Base-by-base conservation (phyloP, 1,140 invertebrate genomes). In the Pomacea maculata region DNA sequence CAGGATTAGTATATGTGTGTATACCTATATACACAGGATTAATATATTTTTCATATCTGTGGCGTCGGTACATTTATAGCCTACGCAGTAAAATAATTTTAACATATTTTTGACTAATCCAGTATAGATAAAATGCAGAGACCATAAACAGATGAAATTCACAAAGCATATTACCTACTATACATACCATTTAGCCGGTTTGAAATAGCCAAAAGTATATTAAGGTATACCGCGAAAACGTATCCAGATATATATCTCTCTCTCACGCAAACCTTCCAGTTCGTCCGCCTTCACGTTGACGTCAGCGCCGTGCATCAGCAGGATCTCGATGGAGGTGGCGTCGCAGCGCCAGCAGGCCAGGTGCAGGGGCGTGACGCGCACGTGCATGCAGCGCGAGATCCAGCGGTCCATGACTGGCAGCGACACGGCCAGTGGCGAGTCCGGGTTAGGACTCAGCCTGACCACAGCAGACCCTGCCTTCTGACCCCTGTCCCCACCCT, bases 331-430 rank as follows among this genome's bases (percentile, higher is more conserved):
- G 64, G 74, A 70, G 54, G 8, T 54, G 52, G 67, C 52, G 73
- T 82, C 81, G 57, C 67, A 78, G 25, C 78, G 78, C 81, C 81
- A 82, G 73, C 81, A 82, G 29, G 81, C 73, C 29, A 82, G 67
- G 68, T 82, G 81, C 8, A 82, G 67, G 25, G 81, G 81, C 17
- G 73, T 64, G 21, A 76, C 12, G 29, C 21, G 63, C 9, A 82
- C 64, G 54, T 80, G 54, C 52, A 79, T 73, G 29, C 67, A 82
- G 57, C 74, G 72, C 14, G 78, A 78, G 29, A 82, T 77, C 81
- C 81, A 82, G 45, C 77, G 73, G 57, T 82, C 81, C 61, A 74
- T 75, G 52, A 82, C 19, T 17, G 81, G 81, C 57, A 82, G 73
- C 11, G 54, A 79, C 54, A 80, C 73, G 45, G 54, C 52, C 34